Evolutionary conservation across 2,888 invertebrate genomes (phyloP), one percentile per base, ranked within the genome.

Genomic region (Trissolcus brochymenae): DNA sequence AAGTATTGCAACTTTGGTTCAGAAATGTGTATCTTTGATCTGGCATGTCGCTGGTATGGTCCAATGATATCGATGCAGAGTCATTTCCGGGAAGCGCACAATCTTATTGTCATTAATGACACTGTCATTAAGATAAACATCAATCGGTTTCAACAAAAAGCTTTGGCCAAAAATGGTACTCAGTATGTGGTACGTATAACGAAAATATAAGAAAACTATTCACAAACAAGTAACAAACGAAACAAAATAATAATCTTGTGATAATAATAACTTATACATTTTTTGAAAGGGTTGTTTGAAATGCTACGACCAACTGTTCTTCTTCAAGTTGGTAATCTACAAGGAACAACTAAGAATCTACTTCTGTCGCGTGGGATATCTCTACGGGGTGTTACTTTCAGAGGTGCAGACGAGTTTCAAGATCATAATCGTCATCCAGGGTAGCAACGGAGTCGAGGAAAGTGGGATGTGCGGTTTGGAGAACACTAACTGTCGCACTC

Each of bases 91-190:
- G 65, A 59, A 17, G 65, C n/a, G 0, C 86, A 86, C 70, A 66
- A 76, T 11, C 62, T 85, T 6, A 59, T 74, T 35, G 77, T 83
- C 0, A 68, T 82, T 4, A 59, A 77, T 19, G 80, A 82, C 35
- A 68, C 74, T 41, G 81, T 77, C 3, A 74, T 85, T n/a, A 73
- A 78, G 7, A 77, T 85, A 0, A 80, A 82, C 61, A 82, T 86
- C 29, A 64, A 81, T 46, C 79, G 75, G 14, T 83, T 84, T 53
- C 77, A 80, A 9, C 43, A 79, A 57, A 82, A 82, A 60, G 62
- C 79, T 4, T 19, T 50, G 50, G 66, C 64, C 16, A 67, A 59
- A 16, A 71, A 74, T 35, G 80, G 81, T 6, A 72, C 79, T 29
- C 79, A 80, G 46, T 83, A 83, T 65, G 80, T 81, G 77, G 83